Percentiles rank a stretch among this genome's conserved stretches.
Evolutionary conservation across 2,797 vertebrate species (phyloP).

Genomic region (Galago senegalensis): DNA sequence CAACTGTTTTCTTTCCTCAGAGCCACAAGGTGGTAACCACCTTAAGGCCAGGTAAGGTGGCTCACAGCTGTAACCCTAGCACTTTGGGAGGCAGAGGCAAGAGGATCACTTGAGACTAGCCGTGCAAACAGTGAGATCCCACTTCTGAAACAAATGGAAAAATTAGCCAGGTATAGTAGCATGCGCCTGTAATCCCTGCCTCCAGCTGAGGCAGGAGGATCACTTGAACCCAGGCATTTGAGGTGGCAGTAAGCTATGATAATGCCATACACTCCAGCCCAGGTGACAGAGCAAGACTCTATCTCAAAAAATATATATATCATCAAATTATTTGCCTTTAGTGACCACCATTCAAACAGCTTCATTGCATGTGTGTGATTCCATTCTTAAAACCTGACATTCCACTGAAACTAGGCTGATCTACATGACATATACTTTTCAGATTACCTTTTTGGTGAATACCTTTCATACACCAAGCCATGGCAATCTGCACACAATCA

Average conservation of each 20-base stretch:
- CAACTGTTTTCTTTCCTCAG: background rate
- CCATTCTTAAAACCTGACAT: slow-evolving; percentile 15
- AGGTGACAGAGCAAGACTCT: background rate
- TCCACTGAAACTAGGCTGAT: background rate
- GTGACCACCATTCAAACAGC: background rate
- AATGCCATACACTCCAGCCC: no score
- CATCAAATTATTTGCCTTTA: background rate
- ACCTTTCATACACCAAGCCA: slow-evolving; percentile 94
- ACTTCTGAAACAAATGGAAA: no score
- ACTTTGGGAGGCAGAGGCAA: no score
- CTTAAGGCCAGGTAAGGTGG: no score
- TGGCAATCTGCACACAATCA: slow-evolving; percentile 92
- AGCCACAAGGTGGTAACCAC: background rate
- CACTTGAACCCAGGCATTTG: no score
- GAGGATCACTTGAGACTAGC: no score
- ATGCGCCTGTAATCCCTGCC: no score
- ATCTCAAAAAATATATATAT: background rate
- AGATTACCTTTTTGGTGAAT: slow-evolving; percentile 92
- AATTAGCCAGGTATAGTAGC: no score
- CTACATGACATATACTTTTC: background rate
- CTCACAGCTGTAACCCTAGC: no score
- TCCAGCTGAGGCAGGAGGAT: no score
- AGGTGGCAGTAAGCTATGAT: no score
- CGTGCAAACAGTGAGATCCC: no score
- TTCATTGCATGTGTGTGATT: background rate